Conservation (phyloP, 2,797 vertebrate genomes). For the Iguana delicatissima region DNA sequence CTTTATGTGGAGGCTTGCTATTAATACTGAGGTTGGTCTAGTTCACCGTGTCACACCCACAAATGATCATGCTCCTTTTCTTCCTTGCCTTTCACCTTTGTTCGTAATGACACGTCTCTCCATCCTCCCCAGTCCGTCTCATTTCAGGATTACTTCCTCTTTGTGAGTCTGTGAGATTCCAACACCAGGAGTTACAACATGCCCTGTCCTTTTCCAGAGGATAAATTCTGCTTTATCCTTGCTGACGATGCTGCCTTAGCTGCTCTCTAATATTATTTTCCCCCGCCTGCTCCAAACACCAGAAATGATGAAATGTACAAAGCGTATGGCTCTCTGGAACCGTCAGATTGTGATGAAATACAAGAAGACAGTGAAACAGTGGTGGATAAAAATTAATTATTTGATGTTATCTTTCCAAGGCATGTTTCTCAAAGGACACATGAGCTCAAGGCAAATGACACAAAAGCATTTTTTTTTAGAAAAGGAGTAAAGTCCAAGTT, state of each 20-base stretch:
- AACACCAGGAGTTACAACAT: not conserved
- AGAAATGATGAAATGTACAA: not conserved
- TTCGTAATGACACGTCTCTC: not conserved
- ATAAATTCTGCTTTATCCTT: not conserved
- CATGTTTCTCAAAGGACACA: not conserved
- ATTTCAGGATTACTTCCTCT: slow-evolving; percentile 11
- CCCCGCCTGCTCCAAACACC: not conserved
- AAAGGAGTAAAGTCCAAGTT: not conserved
- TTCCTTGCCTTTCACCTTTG: not conserved
- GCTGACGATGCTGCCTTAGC: not conserved
- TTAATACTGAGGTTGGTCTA: not conserved
- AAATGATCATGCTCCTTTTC: not conserved
- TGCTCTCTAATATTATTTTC: not conserved
- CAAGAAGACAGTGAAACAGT: too few relatives aligned
- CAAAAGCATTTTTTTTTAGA: not conserved
- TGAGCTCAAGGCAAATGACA: not conserved
- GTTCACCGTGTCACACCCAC: not conserved
- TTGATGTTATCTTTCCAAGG: not conserved
- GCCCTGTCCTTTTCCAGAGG: not conserved
- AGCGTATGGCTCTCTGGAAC: not conserved
- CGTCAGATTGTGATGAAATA: not conserved
- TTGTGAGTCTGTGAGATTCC: not conserved
- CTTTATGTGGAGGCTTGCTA: not conserved
- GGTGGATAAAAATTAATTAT: not conserved
- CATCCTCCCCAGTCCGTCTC: not conserved